These are phyloP conservation scores for Siniperca undulata DNA, from an alignment of 2,797 vertebrate species.

Conservation along the genomic window DNA sequence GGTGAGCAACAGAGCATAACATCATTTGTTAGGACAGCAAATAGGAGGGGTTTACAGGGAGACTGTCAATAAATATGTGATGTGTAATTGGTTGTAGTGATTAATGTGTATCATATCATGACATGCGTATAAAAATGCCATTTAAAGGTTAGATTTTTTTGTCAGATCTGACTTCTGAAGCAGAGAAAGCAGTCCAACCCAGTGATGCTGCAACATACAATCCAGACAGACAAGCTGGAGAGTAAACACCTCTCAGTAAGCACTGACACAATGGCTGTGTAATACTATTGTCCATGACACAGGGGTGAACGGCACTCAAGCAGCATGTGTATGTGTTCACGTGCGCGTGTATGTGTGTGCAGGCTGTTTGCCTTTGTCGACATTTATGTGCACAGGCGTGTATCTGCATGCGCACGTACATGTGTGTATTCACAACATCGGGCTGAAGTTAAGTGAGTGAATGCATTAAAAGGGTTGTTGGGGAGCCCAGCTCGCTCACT, in stretches of 20 bases:
- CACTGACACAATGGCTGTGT: slow-evolving; percentile 53
- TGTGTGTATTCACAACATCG: slow-evolving; percentile 32
- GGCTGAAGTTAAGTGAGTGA: slow-evolving; percentile 73
- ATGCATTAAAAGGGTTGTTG: slow-evolving; percentile 75
- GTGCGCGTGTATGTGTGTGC: not conserved
- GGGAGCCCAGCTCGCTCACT: slow-evolving; percentile 70
- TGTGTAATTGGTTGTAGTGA: not conserved
- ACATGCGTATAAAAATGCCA: not conserved
- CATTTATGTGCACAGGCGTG: slow-evolving; percentile 4
- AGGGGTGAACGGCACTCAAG: slow-evolving; percentile 35
- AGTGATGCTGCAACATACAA: slow-evolving; percentile 11
- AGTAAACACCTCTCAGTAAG: slow-evolving; percentile 33
- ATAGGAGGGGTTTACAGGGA: not conserved
- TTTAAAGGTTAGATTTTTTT: not conserved
- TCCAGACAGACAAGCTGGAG: slow-evolving; percentile 10
- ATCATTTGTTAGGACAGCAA: not conserved
- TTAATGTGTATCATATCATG: not conserved
- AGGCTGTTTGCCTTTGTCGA: slow-evolving; percentile 6
- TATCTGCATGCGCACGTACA: slow-evolving; percentile 15
- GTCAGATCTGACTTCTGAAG: not conserved
- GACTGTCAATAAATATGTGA: not conserved
- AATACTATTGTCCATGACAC: slow-evolving; percentile 56
- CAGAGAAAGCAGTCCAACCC: not conserved
- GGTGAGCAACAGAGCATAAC: not conserved
- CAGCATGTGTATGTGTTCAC: slow-evolving; percentile 24